Evolutionary conservation across 2,797 vertebrate species (phyloP).

Genomic region (Lagorchestes hirsutus): DNA sequence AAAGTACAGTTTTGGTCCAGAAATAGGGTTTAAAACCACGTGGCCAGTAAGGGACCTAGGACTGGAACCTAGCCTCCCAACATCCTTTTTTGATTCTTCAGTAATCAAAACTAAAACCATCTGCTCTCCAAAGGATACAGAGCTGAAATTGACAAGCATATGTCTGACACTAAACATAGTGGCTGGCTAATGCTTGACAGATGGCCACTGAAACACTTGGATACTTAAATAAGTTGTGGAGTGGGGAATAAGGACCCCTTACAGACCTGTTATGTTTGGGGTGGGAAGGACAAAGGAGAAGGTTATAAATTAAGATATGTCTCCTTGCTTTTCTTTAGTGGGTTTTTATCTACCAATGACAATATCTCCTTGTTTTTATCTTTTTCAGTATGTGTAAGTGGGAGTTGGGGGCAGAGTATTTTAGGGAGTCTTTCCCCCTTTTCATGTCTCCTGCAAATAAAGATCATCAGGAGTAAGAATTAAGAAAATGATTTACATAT

Average conservation of each 20-base stretch:
- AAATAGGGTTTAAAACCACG: neutral
- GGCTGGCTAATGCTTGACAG: neutral
- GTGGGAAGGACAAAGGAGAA: neutral
- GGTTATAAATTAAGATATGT: neutral
- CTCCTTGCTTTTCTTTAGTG: neutral
- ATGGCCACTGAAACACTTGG: neutral
- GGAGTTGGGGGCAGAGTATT: neutral
- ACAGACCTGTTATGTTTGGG: neutral
- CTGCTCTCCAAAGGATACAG: no score
- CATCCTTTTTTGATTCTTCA: neutral
- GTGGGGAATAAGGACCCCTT: neutral
- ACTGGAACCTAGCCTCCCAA: neutral
- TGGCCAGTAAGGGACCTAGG: neutral
- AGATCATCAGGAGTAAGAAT: neutral
- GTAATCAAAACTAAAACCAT: neutral
- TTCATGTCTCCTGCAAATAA: no score
- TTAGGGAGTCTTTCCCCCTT: neutral
- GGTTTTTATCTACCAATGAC: neutral
- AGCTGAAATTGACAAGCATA: neutral
- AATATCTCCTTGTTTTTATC: neutral
- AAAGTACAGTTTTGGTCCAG: neutral
- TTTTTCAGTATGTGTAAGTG: neutral
- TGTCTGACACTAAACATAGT: neutral
- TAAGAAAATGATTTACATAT: neutral
- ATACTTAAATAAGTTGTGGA: neutral